Evolutionary conservation across 2,113 vertebrate species (phyloP), one percentile per base, ranked within the genome.

Genomic region (Taxidea taxus): DNA sequence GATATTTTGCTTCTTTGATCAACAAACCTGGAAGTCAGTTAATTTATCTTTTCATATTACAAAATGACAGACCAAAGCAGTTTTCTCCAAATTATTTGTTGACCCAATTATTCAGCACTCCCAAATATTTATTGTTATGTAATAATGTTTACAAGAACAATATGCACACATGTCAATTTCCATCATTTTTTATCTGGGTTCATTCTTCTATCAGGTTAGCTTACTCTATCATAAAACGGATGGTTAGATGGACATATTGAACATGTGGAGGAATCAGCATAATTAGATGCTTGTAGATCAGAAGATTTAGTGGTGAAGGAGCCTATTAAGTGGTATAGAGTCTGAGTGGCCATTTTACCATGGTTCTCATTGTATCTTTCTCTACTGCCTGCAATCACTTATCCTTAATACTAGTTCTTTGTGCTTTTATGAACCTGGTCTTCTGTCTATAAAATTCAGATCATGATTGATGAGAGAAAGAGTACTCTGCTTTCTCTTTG

Each of bases 151-250:
- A 27, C 9, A 51, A 16, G 27, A 54, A 68, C 13, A 29, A 13
- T 21, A 2, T 9, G 0, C 7, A 5, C 7, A 1, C 5, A 13
- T 25, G 14, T 11, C 7, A 3, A 4, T 78, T 80, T 87, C 34
- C 23, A 47, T 60, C 2, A 13, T 34, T 80, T 74, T 88, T 84
- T 39, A 11, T 39, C 18, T 42, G 75, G 2, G 16, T 83, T 60
- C 3, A 21, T 90, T 92, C 44, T 62, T 49, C 11, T 31, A 13
- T 68, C 12, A 31, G 8, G 60, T 58, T 91, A 60, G 47, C 54
- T 84, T 56, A 84, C 14, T 87, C 68, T 39, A 2, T 58, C 29
- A 64, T 56, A 23, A 77, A 85, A 39, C 29, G 6, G 37, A 88
- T 44, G 25, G 70, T 85, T 21, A 54, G 27, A 39, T 5, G 15